These are phyloP conservation scores for Notiomystis cincta DNA, from an alignment of 2,113 vertebrate genomes.

Conservation along the genomic window DNA sequence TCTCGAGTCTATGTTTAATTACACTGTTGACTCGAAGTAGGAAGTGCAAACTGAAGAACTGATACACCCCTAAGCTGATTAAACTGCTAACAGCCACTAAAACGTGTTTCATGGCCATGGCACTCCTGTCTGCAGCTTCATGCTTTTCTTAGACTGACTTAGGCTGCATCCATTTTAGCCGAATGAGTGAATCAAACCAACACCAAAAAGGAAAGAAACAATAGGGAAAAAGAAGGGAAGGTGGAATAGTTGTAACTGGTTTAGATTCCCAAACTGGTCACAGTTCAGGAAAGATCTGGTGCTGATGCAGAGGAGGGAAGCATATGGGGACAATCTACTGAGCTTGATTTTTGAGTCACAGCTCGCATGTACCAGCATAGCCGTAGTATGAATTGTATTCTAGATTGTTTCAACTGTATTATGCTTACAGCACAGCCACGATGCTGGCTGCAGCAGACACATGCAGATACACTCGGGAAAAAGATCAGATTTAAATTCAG, in stretches of 20 bases:
- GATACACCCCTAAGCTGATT: not conserved
- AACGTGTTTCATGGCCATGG: accelerated
- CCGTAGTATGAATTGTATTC: not conserved
- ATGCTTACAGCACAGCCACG: not conserved
- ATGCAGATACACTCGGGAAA: not conserved
- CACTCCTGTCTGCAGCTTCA: not conserved
- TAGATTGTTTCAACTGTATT: not conserved
- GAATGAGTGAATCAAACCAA: not conserved
- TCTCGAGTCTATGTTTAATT: not conserved
- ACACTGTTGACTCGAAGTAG: not conserved
- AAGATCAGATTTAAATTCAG: not conserved
- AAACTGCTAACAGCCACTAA: not conserved
- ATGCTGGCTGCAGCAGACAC: not conserved
- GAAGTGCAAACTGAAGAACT: not conserved
- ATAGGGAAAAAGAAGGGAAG: accelerated
- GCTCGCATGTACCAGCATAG: accelerated
- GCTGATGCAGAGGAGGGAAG: not conserved
- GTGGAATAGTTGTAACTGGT: not conserved
- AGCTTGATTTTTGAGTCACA: not conserved
- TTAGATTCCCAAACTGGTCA: not conserved
- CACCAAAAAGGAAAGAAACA: not conserved
- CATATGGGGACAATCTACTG: not conserved
- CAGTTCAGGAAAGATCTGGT: not conserved
- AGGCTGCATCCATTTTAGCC: accelerated
- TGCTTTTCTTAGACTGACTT: not conserved